Evolutionary conservation across 2,113 vertebrate genomes (phyloP).

Genomic region (Zapus hudsonius): DNA sequence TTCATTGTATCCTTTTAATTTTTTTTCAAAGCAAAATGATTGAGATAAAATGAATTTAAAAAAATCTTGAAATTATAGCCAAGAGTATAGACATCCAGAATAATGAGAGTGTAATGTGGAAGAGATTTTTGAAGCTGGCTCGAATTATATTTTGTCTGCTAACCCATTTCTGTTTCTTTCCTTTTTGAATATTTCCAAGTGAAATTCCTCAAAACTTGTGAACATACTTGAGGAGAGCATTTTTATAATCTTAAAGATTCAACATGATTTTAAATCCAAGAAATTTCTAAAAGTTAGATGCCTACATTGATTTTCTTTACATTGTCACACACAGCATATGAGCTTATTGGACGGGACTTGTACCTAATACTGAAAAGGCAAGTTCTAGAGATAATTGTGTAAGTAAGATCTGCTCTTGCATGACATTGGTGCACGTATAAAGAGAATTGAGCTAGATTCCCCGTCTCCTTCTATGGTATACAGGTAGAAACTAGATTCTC

Average conservation of each 20-base stretch:
- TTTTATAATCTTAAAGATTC: neutral
- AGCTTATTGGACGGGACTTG: neutral
- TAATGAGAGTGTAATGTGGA: neutral
- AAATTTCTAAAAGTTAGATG: neutral
- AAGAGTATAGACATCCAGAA: neutral
- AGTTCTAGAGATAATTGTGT: neutral
- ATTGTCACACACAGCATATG: neutral
- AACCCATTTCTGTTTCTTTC: neutral
- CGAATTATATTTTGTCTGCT: neutral
- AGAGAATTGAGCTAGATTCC: neutral
- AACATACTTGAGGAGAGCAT: neutral
- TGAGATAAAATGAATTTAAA: neutral
- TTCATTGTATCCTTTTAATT: conserved; percentile 24
- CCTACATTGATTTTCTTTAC: neutral
- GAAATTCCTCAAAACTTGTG: neutral
- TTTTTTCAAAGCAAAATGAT: conserved; percentile 8
- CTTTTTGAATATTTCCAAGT: neutral
- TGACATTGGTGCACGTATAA: too few relatives aligned
- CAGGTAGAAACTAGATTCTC: neutral
- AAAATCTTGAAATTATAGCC: conserved; percentile 27
- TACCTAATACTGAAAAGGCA: neutral
- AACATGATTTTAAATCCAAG: conserved; percentile 13
- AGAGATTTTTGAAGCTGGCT: neutral
- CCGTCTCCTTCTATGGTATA: fast-evolving
- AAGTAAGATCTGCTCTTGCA: neutral